These are phyloP conservation scores for Neoniphon sammara DNA, from an alignment of 2,797 vertebrate genomes.

Conservation along the genomic window DNA sequence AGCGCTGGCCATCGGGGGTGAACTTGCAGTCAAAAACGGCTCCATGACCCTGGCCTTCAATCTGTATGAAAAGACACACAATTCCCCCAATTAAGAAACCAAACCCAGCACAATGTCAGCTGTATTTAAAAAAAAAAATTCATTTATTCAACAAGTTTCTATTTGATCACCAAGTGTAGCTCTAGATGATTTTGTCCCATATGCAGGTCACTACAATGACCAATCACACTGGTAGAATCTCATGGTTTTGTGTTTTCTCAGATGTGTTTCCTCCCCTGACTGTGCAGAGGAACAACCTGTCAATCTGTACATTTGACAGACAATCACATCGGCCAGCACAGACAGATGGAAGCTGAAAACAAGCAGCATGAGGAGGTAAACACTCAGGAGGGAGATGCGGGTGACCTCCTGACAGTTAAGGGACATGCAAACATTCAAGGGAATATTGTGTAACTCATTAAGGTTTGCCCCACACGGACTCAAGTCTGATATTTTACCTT, in stretches of 20 bases:
- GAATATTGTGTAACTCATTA: background rate
- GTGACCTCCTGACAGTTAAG: background rate
- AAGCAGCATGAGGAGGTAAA: background rate
- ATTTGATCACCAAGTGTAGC: too few species aligned
- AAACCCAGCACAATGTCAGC: background rate
- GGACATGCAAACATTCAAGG: background rate
- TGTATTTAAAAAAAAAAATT: background rate
- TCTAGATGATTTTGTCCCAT: background rate
- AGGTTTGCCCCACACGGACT: too few species aligned
- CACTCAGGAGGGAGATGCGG: background rate
- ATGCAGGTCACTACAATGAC: background rate
- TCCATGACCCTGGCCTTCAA: conserved; percentile 96
- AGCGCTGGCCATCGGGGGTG: conserved; percentile 94
- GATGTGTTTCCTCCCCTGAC: background rate
- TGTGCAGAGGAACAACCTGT: background rate
- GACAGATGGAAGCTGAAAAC: background rate
- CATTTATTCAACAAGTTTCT: too few species aligned
- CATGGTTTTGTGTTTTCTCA: background rate
- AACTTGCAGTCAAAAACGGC: conserved; percentile 99
- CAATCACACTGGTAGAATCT: too few species aligned
- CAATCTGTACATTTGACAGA: background rate
- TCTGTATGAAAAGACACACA: conserved; percentile 79
- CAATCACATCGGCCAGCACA: background rate
- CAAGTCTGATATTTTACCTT: too few species aligned
- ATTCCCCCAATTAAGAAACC: conserved; percentile 1